Conservation (phyloP, 2,888 invertebrate genomes). For the Drosophila birchii region DNA sequence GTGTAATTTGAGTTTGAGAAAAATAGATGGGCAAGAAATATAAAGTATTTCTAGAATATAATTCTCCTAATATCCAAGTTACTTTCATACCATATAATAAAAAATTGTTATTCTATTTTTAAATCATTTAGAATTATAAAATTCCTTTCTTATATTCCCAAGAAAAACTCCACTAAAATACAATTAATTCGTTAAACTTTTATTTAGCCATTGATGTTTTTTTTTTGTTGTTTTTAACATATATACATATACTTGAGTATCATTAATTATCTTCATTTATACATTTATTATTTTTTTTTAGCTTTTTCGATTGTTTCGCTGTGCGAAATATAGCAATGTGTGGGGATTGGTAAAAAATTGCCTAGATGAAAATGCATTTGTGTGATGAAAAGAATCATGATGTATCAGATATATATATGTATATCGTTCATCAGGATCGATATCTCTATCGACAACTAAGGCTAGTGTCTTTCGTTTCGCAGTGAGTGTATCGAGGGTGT, state of each 20-base stretch:
- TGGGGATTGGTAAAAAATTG: slow-evolving; percentile 47
- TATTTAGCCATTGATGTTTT: slow-evolving; percentile 65
- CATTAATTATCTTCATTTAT: slow-evolving; percentile 43
- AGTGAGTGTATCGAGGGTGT: slow-evolving; percentile 36
- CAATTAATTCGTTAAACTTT: slow-evolving; percentile 59
- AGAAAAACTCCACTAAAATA: slow-evolving; percentile 4
- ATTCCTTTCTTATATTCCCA: neutral
- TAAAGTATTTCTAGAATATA: too few relatives aligned
- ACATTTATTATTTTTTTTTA: slow-evolving; percentile 44
- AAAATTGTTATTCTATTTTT: too few relatives aligned
- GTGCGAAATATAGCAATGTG: slow-evolving; percentile 65
- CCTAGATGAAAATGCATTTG: slow-evolving; percentile 69
- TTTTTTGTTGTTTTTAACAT: slow-evolving; percentile 34
- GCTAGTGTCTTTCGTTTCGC: slow-evolving; percentile 36
- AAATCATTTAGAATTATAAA: too few relatives aligned
- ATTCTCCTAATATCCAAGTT: too few relatives aligned
- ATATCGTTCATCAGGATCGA: slow-evolving; percentile 25
- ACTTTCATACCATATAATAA: neutral
- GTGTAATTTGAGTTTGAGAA: neutral
- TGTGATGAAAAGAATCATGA: slow-evolving; percentile 44
- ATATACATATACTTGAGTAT: slow-evolving; percentile 69
- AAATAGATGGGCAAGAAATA: too few relatives aligned
- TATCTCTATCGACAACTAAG: slow-evolving; percentile 46
- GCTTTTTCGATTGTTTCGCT: slow-evolving; percentile 35
- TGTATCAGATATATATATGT: slow-evolving; percentile 15